Conservation (phyloP, 2,888 invertebrate species). For the Drosophila algonquin region DNA sequence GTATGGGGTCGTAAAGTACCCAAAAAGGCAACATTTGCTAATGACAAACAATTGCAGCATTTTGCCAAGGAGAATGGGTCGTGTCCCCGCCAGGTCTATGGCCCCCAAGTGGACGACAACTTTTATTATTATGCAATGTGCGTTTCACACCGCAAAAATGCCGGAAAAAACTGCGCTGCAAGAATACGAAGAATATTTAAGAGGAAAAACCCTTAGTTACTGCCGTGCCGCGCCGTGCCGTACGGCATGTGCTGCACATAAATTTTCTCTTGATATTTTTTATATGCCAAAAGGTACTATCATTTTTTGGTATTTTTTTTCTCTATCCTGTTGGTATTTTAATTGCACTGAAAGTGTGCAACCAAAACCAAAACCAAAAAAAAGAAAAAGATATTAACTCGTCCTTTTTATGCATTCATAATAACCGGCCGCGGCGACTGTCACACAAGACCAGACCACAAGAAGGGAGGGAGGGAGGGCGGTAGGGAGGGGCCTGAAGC, state of each 20-base stretch:
- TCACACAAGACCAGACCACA: constrained; percentile 40
- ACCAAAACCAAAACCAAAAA: constrained; percentile 49
- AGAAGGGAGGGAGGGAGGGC: neutral
- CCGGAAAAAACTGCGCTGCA: neutral
- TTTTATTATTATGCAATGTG: constrained; percentile 76
- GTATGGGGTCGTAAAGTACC: constrained; percentile 63
- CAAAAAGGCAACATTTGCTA: constrained; percentile 77
- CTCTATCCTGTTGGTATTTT: constrained; percentile 54
- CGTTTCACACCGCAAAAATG: constrained; percentile 56
- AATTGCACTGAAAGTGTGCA: constrained; percentile 72
- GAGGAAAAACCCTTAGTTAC: constrained; percentile 45
- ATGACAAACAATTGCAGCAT: constrained; percentile 72
- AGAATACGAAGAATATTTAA: too few relatives aligned
- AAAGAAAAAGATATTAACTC: constrained; percentile 64
- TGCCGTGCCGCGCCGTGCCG: constrained; percentile 19
- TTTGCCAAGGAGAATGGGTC: constrained; percentile 47
- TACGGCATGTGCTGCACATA: constrained; percentile 70
- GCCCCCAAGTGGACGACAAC: constrained; percentile 24
- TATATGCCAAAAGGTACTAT: constrained; percentile 21
- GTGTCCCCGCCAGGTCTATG: constrained; percentile 41
- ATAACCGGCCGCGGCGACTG: constrained; percentile 43
- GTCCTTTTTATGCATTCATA: constrained; percentile 76
- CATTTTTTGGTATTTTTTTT: constrained; percentile 4
- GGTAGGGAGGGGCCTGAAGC: neutral
- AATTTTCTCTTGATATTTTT: constrained; percentile 57